Percentiles rank a stretch among this genome's conserved stretches.
Conservation (phyloP, 2,888 invertebrate genomes). For the Proisotoma minuta region DNA sequence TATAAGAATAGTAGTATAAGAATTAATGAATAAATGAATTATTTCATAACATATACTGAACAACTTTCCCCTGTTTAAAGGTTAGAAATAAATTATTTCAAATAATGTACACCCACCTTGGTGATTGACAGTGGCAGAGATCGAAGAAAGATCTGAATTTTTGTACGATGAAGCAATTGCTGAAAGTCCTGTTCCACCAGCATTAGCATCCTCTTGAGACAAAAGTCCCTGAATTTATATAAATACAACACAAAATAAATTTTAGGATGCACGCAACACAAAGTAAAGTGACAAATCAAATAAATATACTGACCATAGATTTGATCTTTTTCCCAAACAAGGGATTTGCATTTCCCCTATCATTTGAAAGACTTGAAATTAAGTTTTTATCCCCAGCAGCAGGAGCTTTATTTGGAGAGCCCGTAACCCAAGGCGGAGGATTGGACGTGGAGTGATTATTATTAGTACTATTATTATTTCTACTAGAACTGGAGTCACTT, state of each 20-base stretch:
- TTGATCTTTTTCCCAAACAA: conserved; percentile 1
- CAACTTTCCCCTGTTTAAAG: no score
- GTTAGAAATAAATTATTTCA: no score
- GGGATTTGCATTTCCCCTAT: background rate
- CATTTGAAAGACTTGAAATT: background rate
- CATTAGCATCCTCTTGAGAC: conserved; percentile 34
- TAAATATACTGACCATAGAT: background rate
- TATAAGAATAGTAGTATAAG: no score
- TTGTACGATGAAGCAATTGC: conserved; percentile 11
- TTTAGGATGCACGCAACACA: no score
- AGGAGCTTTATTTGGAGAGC: conserved; percentile 23
- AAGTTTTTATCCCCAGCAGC: no score
- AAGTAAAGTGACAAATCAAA: background rate
- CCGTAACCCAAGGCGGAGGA: conserved; percentile 29
- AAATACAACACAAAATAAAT: no score
- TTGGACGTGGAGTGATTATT: conserved; percentile 17
- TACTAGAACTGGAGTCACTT: background rate
- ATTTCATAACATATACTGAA: no score
- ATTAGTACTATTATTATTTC: conserved; percentile 16
- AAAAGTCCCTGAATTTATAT: conserved; percentile 25
- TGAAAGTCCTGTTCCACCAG: conserved; percentile 17
- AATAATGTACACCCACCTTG: background rate
- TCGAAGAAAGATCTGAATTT: background rate
- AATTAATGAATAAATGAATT: no score
- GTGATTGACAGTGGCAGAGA: conserved; percentile 1